These are phyloP conservation scores for Branchellion lobata DNA, from an alignment of 2,888 invertebrate genomes.

Conservation along the genomic window DNA sequence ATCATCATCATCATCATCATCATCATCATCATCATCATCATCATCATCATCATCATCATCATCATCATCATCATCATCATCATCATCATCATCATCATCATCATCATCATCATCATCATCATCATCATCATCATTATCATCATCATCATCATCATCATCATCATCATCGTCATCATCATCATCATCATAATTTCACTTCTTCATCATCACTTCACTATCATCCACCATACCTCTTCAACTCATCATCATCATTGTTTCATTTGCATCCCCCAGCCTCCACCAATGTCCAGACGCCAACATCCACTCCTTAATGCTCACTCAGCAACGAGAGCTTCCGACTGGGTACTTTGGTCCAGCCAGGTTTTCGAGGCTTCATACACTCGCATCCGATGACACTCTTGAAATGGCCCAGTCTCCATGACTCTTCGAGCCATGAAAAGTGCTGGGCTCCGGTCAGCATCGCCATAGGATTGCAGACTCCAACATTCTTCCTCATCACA, in stretches of 20 bases:
- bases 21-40: conserved; percentile 26
- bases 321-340: too few relatives aligned
- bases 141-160: conserved; percentile 35
- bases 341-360: not conserved
- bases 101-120: too few relatives aligned
- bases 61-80: conserved; percentile 37
- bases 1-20: conserved; percentile 30
- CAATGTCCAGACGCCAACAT: too few relatives aligned
- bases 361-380: conserved; percentile 19
- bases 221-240: not conserved
- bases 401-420: conserved; percentile 40
- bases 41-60: conserved; percentile 34
- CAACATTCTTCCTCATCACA: conserved; percentile 25
- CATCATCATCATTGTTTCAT: conserved; percentile 27
- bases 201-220: conserved; percentile 41
- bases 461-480: conserved; percentile 34
- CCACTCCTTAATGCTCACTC: too few relatives aligned
- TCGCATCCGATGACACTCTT: conserved; percentile 45
- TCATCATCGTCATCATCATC: conserved; percentile 32
- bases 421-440: conserved; percentile 29
- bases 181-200: not conserved
- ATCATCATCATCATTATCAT: conserved; percentile 4
- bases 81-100: conserved; percentile 21
- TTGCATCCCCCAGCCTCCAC: too few relatives aligned
- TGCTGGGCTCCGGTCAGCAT: not conserved